Evolutionary conservation across 2,888 invertebrate species (phyloP), one percentile per base, ranked within the genome.

Genomic region (Andrena flavipes): DNA sequence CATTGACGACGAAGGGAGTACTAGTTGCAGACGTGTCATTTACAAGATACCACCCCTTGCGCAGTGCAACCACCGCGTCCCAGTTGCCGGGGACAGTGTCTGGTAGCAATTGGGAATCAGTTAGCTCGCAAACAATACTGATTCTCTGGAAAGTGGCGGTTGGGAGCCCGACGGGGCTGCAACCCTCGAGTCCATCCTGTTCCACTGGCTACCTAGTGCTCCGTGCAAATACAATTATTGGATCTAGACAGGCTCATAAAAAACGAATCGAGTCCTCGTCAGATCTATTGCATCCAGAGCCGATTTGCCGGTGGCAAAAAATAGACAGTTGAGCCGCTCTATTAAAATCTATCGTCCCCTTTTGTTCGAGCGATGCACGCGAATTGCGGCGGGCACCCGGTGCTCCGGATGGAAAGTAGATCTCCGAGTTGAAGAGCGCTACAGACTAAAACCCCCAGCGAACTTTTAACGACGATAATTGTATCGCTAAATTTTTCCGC

Each of bases 391-490:
- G 8, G 0, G 20, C 7, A 35, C 23, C 16, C 62, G 20, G n/a
- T 35, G 4, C 16, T 20, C 62, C 16, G 20, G 20, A 20, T 20
- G 62, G 20, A 62, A 35, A 35, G 2, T 62, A 33, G 33, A 33
- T 35, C 56, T 56, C 23, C 23, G 23, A 0, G 2, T 56, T 56
- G 56, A 23, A 56, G 56, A 23, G 56, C 23, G 20, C 23, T 10
- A 10, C 56, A 13, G 56, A 56, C 1, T 26, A 7, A 42, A 56
- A 56, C 56, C 54, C 56, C 56, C 23, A 3, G 56, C 56, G 20
- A 69, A 69, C 69, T 69, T 69, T 69, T 69, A 69, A 69, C 56
- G 69, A 59, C 7, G 56, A 59, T 69, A 54, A 56, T 69, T 69
- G 42, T 29, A 59, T 56, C 23, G 10, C 4, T 29, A n/a, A 56